Percentiles rank a stretch among this genome's conserved stretches.
Conservation (phyloP, 2,888 invertebrate genomes). For the Agonum fuliginosum region DNA sequence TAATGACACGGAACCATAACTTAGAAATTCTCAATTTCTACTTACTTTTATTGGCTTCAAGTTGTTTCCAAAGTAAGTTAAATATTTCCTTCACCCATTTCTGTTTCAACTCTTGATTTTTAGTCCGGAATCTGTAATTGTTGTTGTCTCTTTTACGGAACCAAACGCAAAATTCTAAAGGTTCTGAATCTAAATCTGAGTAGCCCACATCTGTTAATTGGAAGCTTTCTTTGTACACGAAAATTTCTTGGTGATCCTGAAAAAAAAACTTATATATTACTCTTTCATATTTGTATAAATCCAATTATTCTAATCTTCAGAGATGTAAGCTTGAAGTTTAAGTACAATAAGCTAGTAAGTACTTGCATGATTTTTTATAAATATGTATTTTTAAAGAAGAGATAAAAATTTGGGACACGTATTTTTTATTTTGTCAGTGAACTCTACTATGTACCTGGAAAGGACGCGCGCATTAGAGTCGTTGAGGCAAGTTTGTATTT, state of each 20-base stretch:
- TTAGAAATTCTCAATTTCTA: neutral
- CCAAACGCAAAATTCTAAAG: constrained; percentile 59
- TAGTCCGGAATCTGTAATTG: constrained; percentile 32
- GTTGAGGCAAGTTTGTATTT: no score
- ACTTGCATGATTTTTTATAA: no score
- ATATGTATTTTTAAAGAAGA: no score
- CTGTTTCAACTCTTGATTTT: constrained; percentile 15
- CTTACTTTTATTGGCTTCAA: constrained; percentile 51
- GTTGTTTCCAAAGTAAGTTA: constrained; percentile 48
- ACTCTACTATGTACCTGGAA: no score
- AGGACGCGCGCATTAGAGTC: no score
- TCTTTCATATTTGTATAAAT: neutral
- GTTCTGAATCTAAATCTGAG: constrained; percentile 55
- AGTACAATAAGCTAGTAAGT: no score
- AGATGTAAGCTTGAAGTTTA: no score
- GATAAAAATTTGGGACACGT: no score
- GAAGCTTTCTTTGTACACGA: constrained; percentile 67
- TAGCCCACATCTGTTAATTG: constrained; percentile 63
- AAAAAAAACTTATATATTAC: constrained; percentile 60
- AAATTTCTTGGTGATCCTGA: constrained; percentile 66
- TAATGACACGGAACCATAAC: no score
- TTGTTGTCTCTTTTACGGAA: constrained; percentile 60
- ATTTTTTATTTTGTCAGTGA: no score
- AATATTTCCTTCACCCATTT: constrained; percentile 48
- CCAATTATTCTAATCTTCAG: no score